Evolutionary conservation across 2,113 vertebrate species (phyloP).

Genomic region (Microcebus lehilahytsara): DNA sequence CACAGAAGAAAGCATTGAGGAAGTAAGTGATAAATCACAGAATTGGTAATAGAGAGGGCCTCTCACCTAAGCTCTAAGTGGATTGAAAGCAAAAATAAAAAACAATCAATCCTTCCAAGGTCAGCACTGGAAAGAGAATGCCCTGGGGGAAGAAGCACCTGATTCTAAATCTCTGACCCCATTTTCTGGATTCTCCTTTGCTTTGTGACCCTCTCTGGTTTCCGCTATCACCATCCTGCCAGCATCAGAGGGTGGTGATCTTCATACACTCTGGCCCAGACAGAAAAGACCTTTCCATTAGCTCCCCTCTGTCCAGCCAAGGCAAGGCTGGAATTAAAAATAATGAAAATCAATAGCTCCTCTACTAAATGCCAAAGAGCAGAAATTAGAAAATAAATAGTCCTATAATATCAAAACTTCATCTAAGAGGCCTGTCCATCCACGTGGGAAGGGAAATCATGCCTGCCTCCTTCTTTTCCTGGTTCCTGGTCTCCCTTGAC

Average conservation of each 20-base stretch:
- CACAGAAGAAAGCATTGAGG: accelerated
- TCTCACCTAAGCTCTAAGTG: not conserved
- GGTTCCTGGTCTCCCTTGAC: not conserved
- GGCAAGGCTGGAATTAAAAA: slow-evolving; percentile 52
- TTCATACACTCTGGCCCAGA: not conserved
- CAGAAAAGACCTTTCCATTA: slow-evolving; percentile 53
- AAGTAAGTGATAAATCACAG: not conserved
- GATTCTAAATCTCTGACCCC: not conserved
- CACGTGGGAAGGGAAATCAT: not conserved
- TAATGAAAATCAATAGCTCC: slow-evolving; percentile 69
- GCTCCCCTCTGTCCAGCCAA: slow-evolving; percentile 12
- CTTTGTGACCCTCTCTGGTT: not conserved
- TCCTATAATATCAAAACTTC: not conserved
- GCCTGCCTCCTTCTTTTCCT: not conserved
- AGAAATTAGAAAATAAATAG: slow-evolving; percentile 46
- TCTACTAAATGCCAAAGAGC: slow-evolving; percentile 50
- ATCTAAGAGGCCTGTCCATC: not conserved
- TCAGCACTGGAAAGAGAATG: not conserved
- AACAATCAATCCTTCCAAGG: not conserved
- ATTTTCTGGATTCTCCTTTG: not conserved
- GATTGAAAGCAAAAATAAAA: not conserved
- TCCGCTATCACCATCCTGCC: not conserved
- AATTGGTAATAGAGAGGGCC: accelerated
- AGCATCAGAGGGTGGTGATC: not conserved
- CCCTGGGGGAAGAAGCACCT: not conserved